Evolutionary conservation across 2,113 vertebrate species (phyloP).

Genomic region (Thalassarche chlororhynchos): DNA sequence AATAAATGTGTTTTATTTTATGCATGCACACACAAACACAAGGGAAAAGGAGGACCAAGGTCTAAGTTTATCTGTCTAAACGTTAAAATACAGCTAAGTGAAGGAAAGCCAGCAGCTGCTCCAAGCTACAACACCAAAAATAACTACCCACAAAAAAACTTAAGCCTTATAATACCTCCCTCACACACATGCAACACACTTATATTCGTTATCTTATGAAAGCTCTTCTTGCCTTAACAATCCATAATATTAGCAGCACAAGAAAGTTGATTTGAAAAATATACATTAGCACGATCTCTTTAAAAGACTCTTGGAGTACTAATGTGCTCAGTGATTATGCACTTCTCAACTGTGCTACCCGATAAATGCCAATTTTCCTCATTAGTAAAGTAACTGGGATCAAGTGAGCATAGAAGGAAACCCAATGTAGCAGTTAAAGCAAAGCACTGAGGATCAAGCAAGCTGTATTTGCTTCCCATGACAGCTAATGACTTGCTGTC

Average conservation of each 20-base stretch:
- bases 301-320: not conserved
- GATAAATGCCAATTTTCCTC: not conserved
- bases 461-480: not conserved
- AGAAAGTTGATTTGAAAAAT: not conserved
- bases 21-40: not conserved
- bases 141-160: not conserved
- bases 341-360: not conserved
- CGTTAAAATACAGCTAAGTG: not conserved
- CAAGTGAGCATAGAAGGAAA: not conserved
- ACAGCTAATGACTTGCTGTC: not conserved
- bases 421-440: not conserved
- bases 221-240: not conserved
- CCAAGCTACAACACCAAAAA: not conserved
- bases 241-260: not conserved
- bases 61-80: not conserved
- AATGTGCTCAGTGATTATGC: not conserved
- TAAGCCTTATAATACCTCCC: not conserved
- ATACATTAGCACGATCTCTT: not conserved
- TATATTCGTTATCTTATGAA: not conserved
- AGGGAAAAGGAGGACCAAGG: not conserved
- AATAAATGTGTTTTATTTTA: not conserved
- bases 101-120: conserved; percentile 9
- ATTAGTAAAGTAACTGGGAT: not conserved
- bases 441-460: not conserved
- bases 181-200: not conserved